Base-by-base conservation (phyloP, 2,888 invertebrate species). In the Villa cingulata region DNA sequence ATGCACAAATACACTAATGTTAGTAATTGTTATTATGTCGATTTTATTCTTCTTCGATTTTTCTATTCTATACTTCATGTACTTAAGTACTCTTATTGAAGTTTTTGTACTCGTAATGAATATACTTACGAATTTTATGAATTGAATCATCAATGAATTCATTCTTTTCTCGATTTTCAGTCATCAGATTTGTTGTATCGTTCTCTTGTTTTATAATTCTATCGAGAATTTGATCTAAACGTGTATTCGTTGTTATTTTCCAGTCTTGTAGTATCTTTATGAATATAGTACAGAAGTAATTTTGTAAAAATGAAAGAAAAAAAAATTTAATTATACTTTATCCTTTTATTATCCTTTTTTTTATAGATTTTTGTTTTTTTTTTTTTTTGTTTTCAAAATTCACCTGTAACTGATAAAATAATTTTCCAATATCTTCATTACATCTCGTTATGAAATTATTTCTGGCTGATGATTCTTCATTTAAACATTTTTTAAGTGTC, bases 381-480 rank as follows among this genome's bases (percentile, higher is more conserved):
- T 27, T 2, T 27, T 27, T 27, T 27, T 2, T 27, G 1, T 27
- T 27, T 27, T 6, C 23, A 27, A 47, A 41, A 16, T 51, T 38
- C 40, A 72, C 74, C 68, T 73, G 72, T 48, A 72, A 63, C 45
- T 72, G 71, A 17, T 71, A 53, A 51, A 17, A 38, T 34, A 48
- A 62, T 58, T 74, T 74, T 1, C 72, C 60, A 43, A 75, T 51
- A 51, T 74, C 74, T 51, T 74, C 74, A 47, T 72, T 73, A 54
- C 74, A 74, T 59, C 75, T 75, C 9, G 74, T 72, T 0, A 72
- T 64, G 63, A 73, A 73, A 58, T 72, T 70, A 2, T 68, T 66
- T 0, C 75, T 61, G 4, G 74, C 60, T 12, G 70, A 67, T 0
- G 71, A 68, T 55, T 77, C 76, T 40, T 74, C 74, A 9, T 74